These are phyloP conservation scores for Holothuria glaberrima DNA, from an alignment of 35 echinoderm and acorn worm species.

Conservation along the genomic window DNA sequence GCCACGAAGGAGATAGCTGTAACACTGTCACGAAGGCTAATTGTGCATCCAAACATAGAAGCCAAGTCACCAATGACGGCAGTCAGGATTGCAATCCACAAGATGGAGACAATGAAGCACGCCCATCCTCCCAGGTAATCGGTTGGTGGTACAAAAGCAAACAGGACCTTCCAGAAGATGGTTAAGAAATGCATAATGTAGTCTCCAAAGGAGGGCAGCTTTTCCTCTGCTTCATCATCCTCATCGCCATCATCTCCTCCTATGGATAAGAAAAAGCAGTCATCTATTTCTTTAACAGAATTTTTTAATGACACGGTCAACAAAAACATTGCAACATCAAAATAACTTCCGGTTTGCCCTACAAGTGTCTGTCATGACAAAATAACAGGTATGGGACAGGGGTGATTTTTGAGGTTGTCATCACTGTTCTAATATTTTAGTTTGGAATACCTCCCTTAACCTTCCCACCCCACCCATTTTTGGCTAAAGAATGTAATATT, in stretches of 20 bases:
- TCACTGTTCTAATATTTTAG: no score
- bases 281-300: no score
- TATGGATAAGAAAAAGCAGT: constrained; percentile 1
- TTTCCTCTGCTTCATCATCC: constrained; percentile 88
- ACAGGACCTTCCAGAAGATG: constrained; percentile 99
- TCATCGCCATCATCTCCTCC: constrained; percentile 83
- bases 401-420: no score
- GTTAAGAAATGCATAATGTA: constrained; percentile 99
- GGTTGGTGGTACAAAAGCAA: constrained; percentile 96
- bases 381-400: no score
- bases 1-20: constrained; percentile 99
- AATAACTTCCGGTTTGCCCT: no score
- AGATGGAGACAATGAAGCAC: constrained; percentile 90
- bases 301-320: no score
- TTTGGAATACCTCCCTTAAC: no score
- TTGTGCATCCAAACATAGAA: constrained; percentile 94
- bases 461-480: no score
- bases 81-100: constrained; percentile 84
- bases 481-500: no score
- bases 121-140: constrained; percentile 91
- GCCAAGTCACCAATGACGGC: constrained; percentile 89
- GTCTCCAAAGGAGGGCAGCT: constrained; percentile 90
- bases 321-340: no score
- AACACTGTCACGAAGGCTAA: constrained; percentile 75
- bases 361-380: no score